phyloP scores from a whole-genome alignment of 2,113 vertebrate species.

The Eubucco bourcierii region DNA sequence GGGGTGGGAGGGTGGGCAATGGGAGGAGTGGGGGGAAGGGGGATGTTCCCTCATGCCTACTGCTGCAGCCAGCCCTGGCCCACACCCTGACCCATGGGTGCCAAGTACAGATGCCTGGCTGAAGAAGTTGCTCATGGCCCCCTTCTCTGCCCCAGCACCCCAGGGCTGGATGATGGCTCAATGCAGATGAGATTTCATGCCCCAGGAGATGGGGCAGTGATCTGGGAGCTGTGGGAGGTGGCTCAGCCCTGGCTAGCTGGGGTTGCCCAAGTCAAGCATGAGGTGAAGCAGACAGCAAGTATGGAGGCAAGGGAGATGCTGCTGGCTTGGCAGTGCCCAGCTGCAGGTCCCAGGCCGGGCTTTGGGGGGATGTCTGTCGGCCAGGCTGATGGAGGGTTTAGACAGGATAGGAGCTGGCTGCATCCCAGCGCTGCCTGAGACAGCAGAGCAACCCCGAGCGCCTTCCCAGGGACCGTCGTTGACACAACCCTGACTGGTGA shows the following conservation, averaged over 20 bases:
- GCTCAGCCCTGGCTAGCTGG: not conserved
- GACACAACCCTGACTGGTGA: not conserved
- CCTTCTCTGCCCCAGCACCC: not conserved
- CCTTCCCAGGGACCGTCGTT: not conserved
- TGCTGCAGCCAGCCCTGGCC: too few relatives aligned
- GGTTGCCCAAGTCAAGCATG: not conserved
- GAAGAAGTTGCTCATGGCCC: too few relatives aligned
- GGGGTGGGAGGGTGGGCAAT: too few relatives aligned
- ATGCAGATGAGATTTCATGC: not conserved
- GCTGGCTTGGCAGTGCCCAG: fast-evolving
- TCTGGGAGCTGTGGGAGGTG: fast-evolving
- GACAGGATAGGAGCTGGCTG: not conserved
- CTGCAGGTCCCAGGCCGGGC: fast-evolving
- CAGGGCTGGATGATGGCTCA: not conserved
- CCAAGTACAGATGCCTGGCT: too few relatives aligned
- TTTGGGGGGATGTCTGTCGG: fast-evolving
- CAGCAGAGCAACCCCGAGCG: not conserved
- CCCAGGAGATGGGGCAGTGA: not conserved
- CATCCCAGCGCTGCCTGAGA: fast-evolving
- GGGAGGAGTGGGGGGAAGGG: too few relatives aligned
- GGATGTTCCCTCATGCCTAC: too few relatives aligned
- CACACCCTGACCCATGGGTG: too few relatives aligned
- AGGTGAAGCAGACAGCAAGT: not conserved
- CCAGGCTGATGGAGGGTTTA: not conserved
- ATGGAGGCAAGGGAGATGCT: not conserved